Base-by-base conservation (phyloP, 2,888 invertebrate genomes). In the Pachycephus smyrnensis region DNA sequence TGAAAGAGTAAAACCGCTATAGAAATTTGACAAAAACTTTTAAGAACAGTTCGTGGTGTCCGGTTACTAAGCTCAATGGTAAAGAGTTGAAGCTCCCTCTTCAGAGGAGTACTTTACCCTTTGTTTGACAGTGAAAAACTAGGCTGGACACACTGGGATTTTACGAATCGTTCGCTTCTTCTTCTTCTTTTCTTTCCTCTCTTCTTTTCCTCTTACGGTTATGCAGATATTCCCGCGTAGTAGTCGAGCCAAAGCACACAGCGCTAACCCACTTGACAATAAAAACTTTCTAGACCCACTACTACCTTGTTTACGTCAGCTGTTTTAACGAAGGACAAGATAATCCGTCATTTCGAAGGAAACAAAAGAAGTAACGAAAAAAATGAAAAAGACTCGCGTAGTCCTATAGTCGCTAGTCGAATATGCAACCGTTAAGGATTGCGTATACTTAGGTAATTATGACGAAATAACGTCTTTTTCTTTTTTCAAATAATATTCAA, bases 61-160 rank as follows among this genome's bases (percentile, higher is more conserved):
- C 83, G 82, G 87, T 91, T 90, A 88, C 90, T 89, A 91, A 91
- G 86, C 88, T 82, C 80, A 79, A 85, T 80, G 82, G 90, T 86
- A 90, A 90, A 91, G 90, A 90, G 90, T 90, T 90, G 85, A 86
- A 80, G 79, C 75, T 73, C 69, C 33, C 35, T 23, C 74, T 74
- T 33, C 37, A 33, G 71, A 71, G 32, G 9, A 71, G 71, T 33
- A 31, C 71, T 71, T 71, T 71, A 71, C 71, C 71, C 30, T 71
- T 71, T 71, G 71, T 71, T 71, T 71, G 71, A 71, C 71, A 31
- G 32, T 33, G 71, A 31, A 71, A 71, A 75, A 68, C 69, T 12
- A 23, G 31, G 69, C 76, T 31, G 68, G 35, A 68, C 36, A 35
- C 69, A 4, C 23, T 23, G 75, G 55, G 55, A 23, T 55, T 75